phyloP scores from a whole-genome alignment of 2,888 invertebrate genomes.

The Shargacucullia verbasci region DNA sequence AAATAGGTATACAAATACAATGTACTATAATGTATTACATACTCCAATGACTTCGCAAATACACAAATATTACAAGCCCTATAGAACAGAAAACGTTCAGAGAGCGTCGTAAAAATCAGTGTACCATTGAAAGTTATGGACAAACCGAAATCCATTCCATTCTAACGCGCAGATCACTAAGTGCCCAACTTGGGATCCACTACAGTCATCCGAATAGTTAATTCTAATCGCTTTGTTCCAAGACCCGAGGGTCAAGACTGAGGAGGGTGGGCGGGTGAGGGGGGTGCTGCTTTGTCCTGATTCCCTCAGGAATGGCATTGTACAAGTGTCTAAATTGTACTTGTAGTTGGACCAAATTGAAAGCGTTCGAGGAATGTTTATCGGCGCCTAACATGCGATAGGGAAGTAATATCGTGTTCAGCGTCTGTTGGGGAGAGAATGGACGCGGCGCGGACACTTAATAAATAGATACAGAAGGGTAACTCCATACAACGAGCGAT shows the following conservation, averaged over 20 bases:
- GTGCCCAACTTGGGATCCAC: conserved; percentile 37
- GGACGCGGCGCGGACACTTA: too few species aligned
- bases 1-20: background rate
- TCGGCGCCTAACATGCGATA: conserved; percentile 16
- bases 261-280: conserved; percentile 10
- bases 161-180: conserved; percentile 35
- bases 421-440: conserved; percentile 2
- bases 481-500: too few species aligned
- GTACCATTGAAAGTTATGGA: conserved; percentile 14
- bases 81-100: conserved; percentile 2
- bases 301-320: conserved; percentile 57
- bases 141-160: conserved; percentile 22
- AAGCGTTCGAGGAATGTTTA: conserved; percentile 46
- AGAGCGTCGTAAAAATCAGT: conserved; percentile 16
- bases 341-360: conserved; percentile 49
- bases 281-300: conserved; percentile 47
- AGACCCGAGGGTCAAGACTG: conserved; percentile 50
- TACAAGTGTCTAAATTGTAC: conserved; percentile 54
- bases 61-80: conserved; percentile 6
- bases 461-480: too few species aligned
- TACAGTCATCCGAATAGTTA: conserved; percentile 48
- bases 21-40: background rate
- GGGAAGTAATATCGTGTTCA: conserved; percentile 15
- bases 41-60: background rate
- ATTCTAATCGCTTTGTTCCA: conserved; percentile 59